phyloP scores from a whole-genome alignment of 2,113 vertebrate species.

The Orycteropus afer region DNA sequence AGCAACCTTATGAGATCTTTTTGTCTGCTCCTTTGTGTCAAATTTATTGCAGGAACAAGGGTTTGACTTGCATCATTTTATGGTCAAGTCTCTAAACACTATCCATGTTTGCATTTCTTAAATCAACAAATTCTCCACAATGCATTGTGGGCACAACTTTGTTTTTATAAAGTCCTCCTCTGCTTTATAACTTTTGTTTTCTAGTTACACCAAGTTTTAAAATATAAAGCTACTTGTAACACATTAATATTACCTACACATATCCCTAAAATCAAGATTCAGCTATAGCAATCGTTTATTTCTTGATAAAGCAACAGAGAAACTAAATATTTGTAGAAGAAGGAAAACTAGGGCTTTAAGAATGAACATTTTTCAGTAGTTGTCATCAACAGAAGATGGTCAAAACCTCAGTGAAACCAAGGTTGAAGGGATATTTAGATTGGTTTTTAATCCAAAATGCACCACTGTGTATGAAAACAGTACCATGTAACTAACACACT shows the following conservation, averaged over 20 bases:
- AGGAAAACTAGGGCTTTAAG: not conserved
- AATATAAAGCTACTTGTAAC: not conserved
- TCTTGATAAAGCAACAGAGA: not conserved
- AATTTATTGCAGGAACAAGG: conserved; percentile 62
- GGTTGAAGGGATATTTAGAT: not conserved
- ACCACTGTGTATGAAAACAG: not conserved
- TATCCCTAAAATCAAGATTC: not conserved
- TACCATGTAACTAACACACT: not conserved
- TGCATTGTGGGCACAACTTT: not conserved
- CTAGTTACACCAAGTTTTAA: conserved; percentile 25
- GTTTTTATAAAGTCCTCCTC: not conserved
- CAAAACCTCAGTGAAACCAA: not conserved
- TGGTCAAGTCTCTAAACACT: not conserved
- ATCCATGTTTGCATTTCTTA: conserved; percentile 40
- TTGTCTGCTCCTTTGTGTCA: conserved; percentile 44
- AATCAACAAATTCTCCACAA: conserved; percentile 8
- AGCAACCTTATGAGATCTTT: not conserved
- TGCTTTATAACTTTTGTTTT: not conserved
- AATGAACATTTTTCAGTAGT: not conserved
- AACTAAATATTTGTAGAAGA: not conserved
- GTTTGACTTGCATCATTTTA: conserved; percentile 47
- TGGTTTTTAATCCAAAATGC: not conserved
- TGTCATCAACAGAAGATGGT: not conserved
- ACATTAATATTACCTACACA: not conserved
- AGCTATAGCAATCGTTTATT: not conserved